Base-by-base conservation (phyloP, 2,113 vertebrate genomes). In the Sorex fumeus region DNA sequence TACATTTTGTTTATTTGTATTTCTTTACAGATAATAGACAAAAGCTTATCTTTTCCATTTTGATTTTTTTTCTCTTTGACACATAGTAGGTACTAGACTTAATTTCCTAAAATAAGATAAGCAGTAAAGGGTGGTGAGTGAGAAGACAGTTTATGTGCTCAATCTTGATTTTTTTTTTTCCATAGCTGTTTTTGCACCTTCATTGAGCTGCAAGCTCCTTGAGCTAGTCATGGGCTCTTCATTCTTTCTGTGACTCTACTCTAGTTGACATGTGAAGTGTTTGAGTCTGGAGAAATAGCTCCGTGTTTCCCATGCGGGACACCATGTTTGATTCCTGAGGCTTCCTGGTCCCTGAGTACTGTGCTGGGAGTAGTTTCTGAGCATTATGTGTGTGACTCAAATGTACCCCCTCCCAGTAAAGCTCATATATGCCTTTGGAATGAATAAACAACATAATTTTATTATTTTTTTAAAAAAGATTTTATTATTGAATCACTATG, bases 11-110 rank as follows among this genome's bases (percentile, higher is more conserved):
- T 32, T 78, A 0, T 94, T 71, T 88, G 28, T 88, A n/a, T 32
- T 71, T 95, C 23, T 72, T 71, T 78, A 70, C 91, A 69, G 69
- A 18, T 53, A 62, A 40, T 53, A 47, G 40, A 66, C 10, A n/a
- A 25, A 87, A 64, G 53, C 19, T 74, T 88, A 57, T 8, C 27
- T 66, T 92, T 85, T 87, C 36, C 47, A 43, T 40, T 74, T 70
- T 82, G 19, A 57, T 91, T 84, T 53, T 79, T 93, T 88, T 83
- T 79, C n/a, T 90, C 11, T 79, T 76, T 72, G 82, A 57, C 50
- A 34, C 13, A 9, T 25, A 77, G 71, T 90, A 74, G 62, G 11
- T 88, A 21, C 53, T 91, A 50, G 64, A 67, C 34, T 76, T 76
- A 27, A 76, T 47, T 74, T 60, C 88, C 53, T 71, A 84, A 66